Conservation (phyloP, 2,113 vertebrate genomes). For the Leptosomus discolor region DNA sequence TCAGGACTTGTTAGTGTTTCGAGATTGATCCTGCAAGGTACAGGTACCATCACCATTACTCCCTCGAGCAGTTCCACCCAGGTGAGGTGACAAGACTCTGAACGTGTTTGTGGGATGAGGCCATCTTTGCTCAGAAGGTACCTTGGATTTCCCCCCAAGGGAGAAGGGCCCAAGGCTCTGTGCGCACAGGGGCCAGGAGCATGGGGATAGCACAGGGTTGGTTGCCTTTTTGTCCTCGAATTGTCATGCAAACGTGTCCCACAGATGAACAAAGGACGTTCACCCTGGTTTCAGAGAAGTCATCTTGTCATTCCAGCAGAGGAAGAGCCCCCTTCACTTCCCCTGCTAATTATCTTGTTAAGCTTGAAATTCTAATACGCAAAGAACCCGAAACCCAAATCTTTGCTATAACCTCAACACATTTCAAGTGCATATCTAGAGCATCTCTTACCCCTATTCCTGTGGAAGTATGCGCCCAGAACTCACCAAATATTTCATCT, state of each 20-base stretch:
- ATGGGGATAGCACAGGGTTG: fast-evolving
- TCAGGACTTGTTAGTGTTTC: not conserved
- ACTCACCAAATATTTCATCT: not conserved
- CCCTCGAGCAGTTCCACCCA: not conserved
- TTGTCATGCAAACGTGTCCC: not conserved
- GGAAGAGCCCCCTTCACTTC: not conserved
- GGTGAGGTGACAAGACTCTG: not conserved
- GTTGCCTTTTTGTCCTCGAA: not conserved
- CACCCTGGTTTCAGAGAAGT: not conserved
- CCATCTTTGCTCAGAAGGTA: fast-evolving
- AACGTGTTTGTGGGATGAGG: fast-evolving
- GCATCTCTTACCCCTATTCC: not conserved
- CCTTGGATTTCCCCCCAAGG: too few relatives aligned
- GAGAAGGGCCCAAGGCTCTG: not conserved
- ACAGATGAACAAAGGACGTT: not conserved
- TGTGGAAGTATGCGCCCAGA: not conserved
- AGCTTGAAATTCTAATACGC: not conserved
- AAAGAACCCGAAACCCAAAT: not conserved
- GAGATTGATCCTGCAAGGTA: not conserved
- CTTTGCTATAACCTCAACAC: not conserved
- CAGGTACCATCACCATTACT: fast-evolving
- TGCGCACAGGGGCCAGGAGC: fast-evolving
- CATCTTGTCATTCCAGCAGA: fast-evolving
- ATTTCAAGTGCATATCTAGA: not conserved
- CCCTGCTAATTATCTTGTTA: not conserved